phyloP scores from a whole-genome alignment of 2,113 vertebrate genomes.

The Pseudois nayaur region DNA sequence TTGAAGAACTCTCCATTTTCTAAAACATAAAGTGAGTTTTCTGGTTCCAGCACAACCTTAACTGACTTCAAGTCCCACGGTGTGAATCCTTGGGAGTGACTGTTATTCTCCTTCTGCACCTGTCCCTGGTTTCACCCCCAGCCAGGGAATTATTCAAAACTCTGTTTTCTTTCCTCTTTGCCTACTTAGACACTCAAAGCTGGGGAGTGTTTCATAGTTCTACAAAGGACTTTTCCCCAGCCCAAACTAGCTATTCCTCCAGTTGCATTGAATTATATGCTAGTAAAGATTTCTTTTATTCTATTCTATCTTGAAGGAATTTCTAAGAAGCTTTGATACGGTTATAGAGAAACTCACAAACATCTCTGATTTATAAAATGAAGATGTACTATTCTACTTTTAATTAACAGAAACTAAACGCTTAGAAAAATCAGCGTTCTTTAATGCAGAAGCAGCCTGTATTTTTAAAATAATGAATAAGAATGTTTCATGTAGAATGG shows the following conservation, averaged over 20 bases:
- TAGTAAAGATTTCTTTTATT: not conserved
- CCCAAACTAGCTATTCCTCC: not conserved
- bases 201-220: not conserved
- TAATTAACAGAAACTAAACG: not conserved
- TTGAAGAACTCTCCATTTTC: not conserved
- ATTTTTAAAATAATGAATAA: not conserved
- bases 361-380: not conserved
- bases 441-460: not conserved
- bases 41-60: not conserved
- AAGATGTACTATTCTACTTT: not conserved
- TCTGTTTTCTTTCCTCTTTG: not conserved
- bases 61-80: not conserved
- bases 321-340: not conserved
- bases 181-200: fast-evolving
- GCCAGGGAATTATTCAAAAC: not conserved
- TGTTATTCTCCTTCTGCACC: fast-evolving
- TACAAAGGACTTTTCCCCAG: not conserved
- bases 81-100: not conserved
- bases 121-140: not conserved
- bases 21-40: not conserved
- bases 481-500: not conserved
- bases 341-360: not conserved
- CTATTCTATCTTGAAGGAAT: not conserved
- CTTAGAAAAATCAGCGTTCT: not conserved
- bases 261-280: not conserved